Conservation (phyloP, 2,113 vertebrate genomes). For the Hipposideros armiger region DNA sequence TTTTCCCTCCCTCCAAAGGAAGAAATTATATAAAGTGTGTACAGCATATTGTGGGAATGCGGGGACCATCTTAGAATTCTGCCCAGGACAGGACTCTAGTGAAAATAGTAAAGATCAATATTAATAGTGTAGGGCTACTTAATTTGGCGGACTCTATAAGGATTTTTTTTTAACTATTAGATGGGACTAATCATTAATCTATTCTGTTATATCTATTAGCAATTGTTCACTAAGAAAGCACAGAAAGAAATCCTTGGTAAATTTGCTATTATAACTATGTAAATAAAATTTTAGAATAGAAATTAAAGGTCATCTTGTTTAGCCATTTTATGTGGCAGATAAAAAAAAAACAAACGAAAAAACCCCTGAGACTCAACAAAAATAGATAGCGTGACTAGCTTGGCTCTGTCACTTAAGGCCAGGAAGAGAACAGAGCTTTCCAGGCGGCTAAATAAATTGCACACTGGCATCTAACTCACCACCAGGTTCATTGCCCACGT, state of each 20-base stretch:
- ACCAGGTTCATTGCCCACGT: background rate
- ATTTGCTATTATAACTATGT: background rate
- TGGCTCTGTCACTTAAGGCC: background rate
- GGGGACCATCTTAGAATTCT: background rate
- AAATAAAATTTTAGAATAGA: slow-evolving; percentile 17
- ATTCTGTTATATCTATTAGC: background rate
- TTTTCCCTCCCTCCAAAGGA: background rate
- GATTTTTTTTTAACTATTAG: slow-evolving; percentile 28
- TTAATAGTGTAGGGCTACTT: background rate
- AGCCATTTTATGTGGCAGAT: background rate
- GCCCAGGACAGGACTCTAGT: background rate
- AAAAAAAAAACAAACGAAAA: background rate
- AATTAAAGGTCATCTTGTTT: background rate
- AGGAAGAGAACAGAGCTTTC: background rate
- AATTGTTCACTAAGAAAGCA: background rate
- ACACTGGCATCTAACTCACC: background rate
- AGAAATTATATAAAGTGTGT: background rate
- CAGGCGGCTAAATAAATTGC: background rate
- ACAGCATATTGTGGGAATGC: background rate
- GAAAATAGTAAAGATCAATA: background rate
- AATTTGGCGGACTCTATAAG: slow-evolving; percentile 40
- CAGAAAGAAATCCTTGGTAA: background rate
- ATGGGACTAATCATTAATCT: slow-evolving; percentile 9
- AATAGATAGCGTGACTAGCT: background rate
- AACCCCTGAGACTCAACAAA: background rate